A percentile compares a stretch with the other conserved stretches of the same genome.
Evolutionary conservation across 2,888 invertebrate genomes (phyloP).

Genomic region (Nemotelus pantherinus): DNA sequence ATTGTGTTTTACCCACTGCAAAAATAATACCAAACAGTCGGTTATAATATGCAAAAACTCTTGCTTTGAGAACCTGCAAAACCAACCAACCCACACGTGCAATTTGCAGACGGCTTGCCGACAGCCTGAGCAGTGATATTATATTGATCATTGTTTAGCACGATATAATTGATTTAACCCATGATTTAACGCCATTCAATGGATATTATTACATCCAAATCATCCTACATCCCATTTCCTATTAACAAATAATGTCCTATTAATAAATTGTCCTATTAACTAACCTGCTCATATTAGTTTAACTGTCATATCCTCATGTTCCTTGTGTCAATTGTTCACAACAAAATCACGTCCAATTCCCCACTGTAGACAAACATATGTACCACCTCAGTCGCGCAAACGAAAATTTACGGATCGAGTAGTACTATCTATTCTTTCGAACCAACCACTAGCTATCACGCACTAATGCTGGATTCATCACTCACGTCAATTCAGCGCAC

Average conservation of each 20-base stretch:
- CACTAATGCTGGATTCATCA: background rate
- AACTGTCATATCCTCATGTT: too few relatives aligned
- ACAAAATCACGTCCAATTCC: too few relatives aligned
- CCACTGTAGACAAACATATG: too few relatives aligned
- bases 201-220: too few relatives aligned
- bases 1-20: slow-evolving; percentile 20
- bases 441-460: background rate
- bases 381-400: background rate
- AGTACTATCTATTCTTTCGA: background rate
- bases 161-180: too few relatives aligned
- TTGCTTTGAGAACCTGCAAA: background rate
- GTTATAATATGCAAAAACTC: background rate
- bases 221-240: too few relatives aligned
- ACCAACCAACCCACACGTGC: slow-evolving; percentile 6
- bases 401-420: background rate
- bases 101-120: background rate
- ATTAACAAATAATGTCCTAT: too few relatives aligned
- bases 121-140: background rate
- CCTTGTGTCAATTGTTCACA: too few relatives aligned
- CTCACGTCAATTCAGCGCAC: slow-evolving; percentile 21
- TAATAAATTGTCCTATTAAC: too few relatives aligned
- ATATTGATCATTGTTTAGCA: too few relatives aligned
- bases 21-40: background rate
- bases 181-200: too few relatives aligned
- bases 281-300: too few relatives aligned